Evolutionary conservation across 2,888 invertebrate species (phyloP).

Genomic region (Acleris laterana): DNA sequence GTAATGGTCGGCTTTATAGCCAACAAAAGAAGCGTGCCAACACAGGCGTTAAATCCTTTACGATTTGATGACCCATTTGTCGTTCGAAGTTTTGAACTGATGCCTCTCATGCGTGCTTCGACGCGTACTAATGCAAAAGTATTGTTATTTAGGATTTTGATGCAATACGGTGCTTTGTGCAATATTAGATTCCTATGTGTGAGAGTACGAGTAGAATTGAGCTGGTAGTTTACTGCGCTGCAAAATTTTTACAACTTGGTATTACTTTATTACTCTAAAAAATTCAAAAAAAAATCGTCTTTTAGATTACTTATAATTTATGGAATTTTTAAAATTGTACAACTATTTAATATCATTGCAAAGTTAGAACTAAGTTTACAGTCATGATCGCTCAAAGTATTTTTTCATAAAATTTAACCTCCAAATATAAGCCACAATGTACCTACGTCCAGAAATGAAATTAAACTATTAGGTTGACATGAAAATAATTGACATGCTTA

Average conservation of each 20-base stretch:
- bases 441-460: slow-evolving; percentile 18
- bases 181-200: too few relatives aligned
- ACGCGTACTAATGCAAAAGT: slow-evolving; percentile 1
- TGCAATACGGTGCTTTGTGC: not conserved
- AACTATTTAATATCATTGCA: too few relatives aligned
- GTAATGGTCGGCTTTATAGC: slow-evolving; percentile 82
- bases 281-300: too few relatives aligned
- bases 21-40: slow-evolving; percentile 84
- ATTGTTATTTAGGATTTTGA: not conserved
- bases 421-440: slow-evolving; percentile 13
- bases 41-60: slow-evolving; percentile 85
- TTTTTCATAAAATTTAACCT: not conserved
- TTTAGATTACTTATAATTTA: too few relatives aligned
- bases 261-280: too few relatives aligned
- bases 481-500: slow-evolving; percentile 66
- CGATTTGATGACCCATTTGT: slow-evolving; percentile 81
- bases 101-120: slow-evolving; percentile 58
- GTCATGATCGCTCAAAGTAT: too few relatives aligned
- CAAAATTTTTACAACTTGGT: too few relatives aligned
- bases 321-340: too few relatives aligned
- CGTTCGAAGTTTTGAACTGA: slow-evolving; percentile 64
- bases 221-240: too few relatives aligned
- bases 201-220: too few relatives aligned
- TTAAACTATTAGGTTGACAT: slow-evolving; percentile 15
- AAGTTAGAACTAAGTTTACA: too few relatives aligned